Base-by-base conservation (phyloP, 2,113 vertebrate species). In the Mugil cephalus region DNA sequence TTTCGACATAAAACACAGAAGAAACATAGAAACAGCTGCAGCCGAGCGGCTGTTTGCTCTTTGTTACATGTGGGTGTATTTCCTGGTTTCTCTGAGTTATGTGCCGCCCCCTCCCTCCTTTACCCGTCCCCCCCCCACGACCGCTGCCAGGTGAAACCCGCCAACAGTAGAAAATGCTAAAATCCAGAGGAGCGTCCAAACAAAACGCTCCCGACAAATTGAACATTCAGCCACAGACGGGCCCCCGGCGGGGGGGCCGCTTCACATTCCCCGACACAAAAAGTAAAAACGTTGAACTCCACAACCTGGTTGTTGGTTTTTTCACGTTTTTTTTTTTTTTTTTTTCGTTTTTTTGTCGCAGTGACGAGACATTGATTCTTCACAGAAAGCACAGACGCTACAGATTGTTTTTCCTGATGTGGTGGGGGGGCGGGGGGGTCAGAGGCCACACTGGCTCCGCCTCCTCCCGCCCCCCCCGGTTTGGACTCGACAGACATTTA, bases 21-120 rank as follows among this genome's bases (percentile, higher is more conserved):
- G 96, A 96, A 96, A 98, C 96, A 97, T 94, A 96, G 95, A 96
- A 95, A 95, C 96, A 97, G 97, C 96, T 95, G n/a, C n/a, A n/a
- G n/a, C 89, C 47, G 94, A 87, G 90, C 92, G 92, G 96, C 96
- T 96, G 96, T 96, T 96, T 90, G 93, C 71, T 94, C 87, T 94
- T 94, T 92, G 94, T 93, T 95, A 97, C 96, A 93, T 96, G 95
- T 94, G 96, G 96, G 97, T 97, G 96, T 97, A 95, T 95, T 97
- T 96, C 96, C 95, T 97, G 95, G 96, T 96, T 91, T 88, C 38
- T 89, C 83, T 88, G 81, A 88, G 85, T 82, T 79, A 39, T 73
- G 64, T 69, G 39, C 70, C 35, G 70, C 65, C 1, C 36, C 46
- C 45, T 34, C 36, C 36, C 19, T 30, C 24, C 3, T 30, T 30